A percentile compares a stretch with the other conserved stretches of the same genome.
Evolutionary conservation across 2,113 vertebrate genomes (phyloP).

Genomic region (Oreotrochilus melanogaster): DNA sequence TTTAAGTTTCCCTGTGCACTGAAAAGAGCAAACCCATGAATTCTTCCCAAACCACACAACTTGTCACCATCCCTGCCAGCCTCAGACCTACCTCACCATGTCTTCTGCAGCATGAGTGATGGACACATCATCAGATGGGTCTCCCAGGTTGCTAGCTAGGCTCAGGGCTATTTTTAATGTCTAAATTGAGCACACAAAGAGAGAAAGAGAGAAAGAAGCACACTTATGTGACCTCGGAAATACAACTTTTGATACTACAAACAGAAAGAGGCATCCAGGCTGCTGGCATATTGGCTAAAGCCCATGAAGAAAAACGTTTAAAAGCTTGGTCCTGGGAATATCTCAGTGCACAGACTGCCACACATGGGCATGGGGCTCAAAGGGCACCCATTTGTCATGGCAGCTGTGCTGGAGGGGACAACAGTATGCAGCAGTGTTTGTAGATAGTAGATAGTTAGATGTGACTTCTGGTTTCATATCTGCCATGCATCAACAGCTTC

Average conservation of each 20-base stretch:
- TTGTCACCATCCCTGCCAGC: background rate
- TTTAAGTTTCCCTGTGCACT: background rate
- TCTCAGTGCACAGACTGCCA: background rate
- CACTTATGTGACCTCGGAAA: background rate
- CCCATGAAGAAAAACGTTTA: background rate
- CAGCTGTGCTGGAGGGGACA: background rate
- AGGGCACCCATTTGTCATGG: background rate
- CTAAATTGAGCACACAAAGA: constrained; percentile 71
- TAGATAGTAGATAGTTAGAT: background rate
- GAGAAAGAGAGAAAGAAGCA: background rate
- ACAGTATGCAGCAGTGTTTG: background rate
- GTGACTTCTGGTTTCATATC: background rate
- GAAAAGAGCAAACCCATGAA: background rate
- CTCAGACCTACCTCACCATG: constrained; percentile 89
- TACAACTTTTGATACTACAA: background rate
- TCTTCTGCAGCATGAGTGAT: constrained; percentile 81
- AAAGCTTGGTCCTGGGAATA: background rate
- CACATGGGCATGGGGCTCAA: background rate
- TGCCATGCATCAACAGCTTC: background rate
- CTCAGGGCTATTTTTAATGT: constrained; percentile 92
- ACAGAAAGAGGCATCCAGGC: background rate
- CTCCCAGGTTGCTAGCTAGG: constrained; percentile 88
- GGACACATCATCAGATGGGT: constrained; percentile 86
- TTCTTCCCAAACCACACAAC: background rate
- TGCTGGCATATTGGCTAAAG: background rate